Percentiles rank a stretch among this genome's conserved stretches.
These are phyloP conservation scores for Drosophila birchii DNA, from an alignment of 2,888 invertebrate species.

Conservation along the genomic window DNA sequence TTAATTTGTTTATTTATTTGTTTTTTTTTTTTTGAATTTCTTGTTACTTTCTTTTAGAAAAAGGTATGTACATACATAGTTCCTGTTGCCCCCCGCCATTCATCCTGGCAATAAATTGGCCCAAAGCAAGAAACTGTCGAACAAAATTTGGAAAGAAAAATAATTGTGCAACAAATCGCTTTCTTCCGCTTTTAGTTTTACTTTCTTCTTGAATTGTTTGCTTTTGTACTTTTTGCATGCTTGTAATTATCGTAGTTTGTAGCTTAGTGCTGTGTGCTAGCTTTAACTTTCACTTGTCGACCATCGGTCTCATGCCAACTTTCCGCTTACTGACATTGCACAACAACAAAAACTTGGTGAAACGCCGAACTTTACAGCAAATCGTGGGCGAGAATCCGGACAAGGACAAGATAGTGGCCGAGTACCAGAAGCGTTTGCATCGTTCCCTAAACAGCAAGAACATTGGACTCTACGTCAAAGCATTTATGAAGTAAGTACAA, in stretches of 20 bases:
- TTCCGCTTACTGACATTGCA: constrained; percentile 51
- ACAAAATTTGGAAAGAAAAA: constrained; percentile 16
- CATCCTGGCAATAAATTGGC: constrained; percentile 57
- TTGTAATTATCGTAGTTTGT: constrained; percentile 19
- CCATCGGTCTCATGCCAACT: constrained; percentile 34
- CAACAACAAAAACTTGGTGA: constrained; percentile 31
- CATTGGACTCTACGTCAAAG: constrained; percentile 92
- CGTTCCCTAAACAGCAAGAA: constrained; percentile 92
- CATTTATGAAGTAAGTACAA: constrained; percentile 91
- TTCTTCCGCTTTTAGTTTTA: constrained; percentile 7
- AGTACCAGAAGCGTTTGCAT: constrained; percentile 91
- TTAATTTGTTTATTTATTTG: constrained; percentile 28
- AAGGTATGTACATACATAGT: constrained; percentile 60
- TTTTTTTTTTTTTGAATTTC: constrained; percentile 28
- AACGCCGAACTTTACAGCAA: constrained; percentile 84
- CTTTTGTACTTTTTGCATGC: constrained; percentile 50
- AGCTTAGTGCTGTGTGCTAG: constrained; percentile 7
- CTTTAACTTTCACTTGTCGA: constrained; percentile 2
- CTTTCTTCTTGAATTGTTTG: constrained; percentile 25
- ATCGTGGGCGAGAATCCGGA: constrained; percentile 87
- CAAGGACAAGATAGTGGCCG: constrained; percentile 90
- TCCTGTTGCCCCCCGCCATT: constrained; percentile 18
- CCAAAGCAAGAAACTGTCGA: constrained; percentile 12
- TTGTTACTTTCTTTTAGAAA: constrained; percentile 60
- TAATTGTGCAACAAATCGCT: constrained; percentile 9